Evolutionary conservation across 2,797 vertebrate genomes (phyloP).

Genomic region (Ambastaia sidthimunki): DNA sequence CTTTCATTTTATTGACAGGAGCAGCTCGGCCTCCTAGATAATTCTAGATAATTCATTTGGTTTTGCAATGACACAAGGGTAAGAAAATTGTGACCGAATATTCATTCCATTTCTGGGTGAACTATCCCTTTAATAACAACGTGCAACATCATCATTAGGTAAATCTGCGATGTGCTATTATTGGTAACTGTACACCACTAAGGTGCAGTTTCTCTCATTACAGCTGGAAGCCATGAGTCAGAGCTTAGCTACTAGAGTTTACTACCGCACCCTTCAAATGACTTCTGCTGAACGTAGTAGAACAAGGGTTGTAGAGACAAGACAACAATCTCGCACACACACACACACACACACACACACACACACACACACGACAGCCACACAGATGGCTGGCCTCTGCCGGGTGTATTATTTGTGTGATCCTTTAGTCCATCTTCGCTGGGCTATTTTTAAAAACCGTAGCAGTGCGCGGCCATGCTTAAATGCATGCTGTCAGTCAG

Average conservation of each 20-base stretch:
- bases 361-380: slow-evolving; percentile 5
- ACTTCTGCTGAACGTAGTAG: slow-evolving; percentile 46
- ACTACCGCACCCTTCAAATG: slow-evolving; percentile 49
- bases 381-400: slow-evolving; percentile 52
- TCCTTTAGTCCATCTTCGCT: slow-evolving; percentile 37
- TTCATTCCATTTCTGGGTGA: background rate
- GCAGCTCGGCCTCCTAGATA: background rate
- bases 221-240: slow-evolving; percentile 48
- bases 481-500: slow-evolving; percentile 70
- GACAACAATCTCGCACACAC: slow-evolving; percentile 32
- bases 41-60: background rate
- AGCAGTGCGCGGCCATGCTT: slow-evolving; percentile 54
- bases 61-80: too few relatives aligned
- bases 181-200: slow-evolving; percentile 39
- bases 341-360: slow-evolving; percentile 5
- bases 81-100: background rate
- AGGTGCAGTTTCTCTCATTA: slow-evolving; percentile 38
- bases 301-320: slow-evolving; percentile 47
- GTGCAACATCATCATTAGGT: background rate
- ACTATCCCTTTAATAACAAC: slow-evolving; percentile 20
- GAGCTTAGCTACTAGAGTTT: slow-evolving; percentile 35
- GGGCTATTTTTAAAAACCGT: slow-evolving; percentile 59
- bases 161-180: slow-evolving; percentile 43
- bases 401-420: slow-evolving; percentile 54
- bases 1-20: background rate